These are phyloP conservation scores for Liodrosophila aerea DNA, from an alignment of 2,888 invertebrate genomes.

Conservation along the genomic window DNA sequence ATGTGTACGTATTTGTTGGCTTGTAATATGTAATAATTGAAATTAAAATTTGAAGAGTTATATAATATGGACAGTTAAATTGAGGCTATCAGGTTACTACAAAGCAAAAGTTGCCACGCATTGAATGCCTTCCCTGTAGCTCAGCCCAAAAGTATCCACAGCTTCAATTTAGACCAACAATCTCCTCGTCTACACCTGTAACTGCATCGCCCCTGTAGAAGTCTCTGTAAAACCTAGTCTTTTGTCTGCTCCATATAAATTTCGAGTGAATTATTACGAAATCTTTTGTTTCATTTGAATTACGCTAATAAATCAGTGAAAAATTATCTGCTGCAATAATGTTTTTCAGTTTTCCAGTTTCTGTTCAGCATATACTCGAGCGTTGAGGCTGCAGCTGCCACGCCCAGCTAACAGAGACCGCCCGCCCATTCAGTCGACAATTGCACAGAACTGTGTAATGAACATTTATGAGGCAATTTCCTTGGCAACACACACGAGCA, in stretches of 20 bases:
- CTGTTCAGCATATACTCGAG: too few relatives aligned
- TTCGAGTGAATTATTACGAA: slow-evolving; percentile 20
- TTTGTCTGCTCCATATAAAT: slow-evolving; percentile 22
- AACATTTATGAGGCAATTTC: slow-evolving; percentile 78
- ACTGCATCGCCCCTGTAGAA: too few relatives aligned
- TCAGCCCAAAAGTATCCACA: too few relatives aligned
- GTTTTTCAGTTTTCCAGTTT: slow-evolving; percentile 31
- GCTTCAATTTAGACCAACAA: too few relatives aligned
- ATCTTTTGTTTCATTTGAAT: slow-evolving; percentile 45
- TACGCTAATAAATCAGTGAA: slow-evolving; percentile 54
- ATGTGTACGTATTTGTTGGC: too few relatives aligned
- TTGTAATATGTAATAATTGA: too few relatives aligned
- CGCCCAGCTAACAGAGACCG: slow-evolving; percentile 26
- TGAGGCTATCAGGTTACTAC: too few relatives aligned
- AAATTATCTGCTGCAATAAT: slow-evolving; percentile 56
- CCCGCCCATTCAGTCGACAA: slow-evolving; percentile 52
- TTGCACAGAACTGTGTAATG: slow-evolving; percentile 70
- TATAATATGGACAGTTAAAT: too few relatives aligned
- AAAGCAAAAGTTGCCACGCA: too few relatives aligned
- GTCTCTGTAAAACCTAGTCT: neutral
- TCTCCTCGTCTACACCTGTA: too few relatives aligned
- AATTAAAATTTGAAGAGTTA: too few relatives aligned
- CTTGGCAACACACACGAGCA: slow-evolving; percentile 52
- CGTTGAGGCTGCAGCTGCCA: slow-evolving; percentile 12
- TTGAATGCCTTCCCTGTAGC: too few relatives aligned